Percentiles rank a stretch among this genome's conserved stretches.
These are phyloP conservation scores for Perodicticus potto DNA, from an alignment of 2,797 vertebrate genomes.

Conservation along the genomic window DNA sequence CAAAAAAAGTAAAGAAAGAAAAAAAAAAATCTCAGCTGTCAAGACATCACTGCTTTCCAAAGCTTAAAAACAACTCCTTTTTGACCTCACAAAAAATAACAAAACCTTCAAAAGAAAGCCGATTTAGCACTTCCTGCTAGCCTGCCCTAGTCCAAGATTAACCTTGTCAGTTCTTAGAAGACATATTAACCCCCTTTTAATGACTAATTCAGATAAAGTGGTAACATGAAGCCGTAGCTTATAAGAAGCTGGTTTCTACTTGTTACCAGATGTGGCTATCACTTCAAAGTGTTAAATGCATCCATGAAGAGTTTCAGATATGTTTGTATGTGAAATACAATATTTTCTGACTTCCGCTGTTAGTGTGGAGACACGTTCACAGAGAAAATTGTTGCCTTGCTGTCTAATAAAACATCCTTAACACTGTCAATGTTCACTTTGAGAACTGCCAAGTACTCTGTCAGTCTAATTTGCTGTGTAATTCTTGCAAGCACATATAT, in stretches of 20 bases:
- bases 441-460: slow-evolving; percentile 31
- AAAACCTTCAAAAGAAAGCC: slow-evolving; percentile 70
- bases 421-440: slow-evolving; percentile 24
- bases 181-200: slow-evolving; percentile 68
- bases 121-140: slow-evolving; percentile 70
- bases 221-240: slow-evolving; percentile 71
- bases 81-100: slow-evolving; percentile 65
- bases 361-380: slow-evolving; percentile 42
- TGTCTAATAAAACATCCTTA: slow-evolving; percentile 56
- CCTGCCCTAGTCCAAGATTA: slow-evolving; percentile 67
- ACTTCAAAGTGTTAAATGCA: slow-evolving; percentile 73
- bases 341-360: slow-evolving; percentile 44
- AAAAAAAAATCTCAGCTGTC: slow-evolving; percentile 15
- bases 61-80: slow-evolving; percentile 58
- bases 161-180: slow-evolving; percentile 71
- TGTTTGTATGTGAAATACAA: slow-evolving; percentile 72
- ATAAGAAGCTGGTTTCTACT: slow-evolving; percentile 68
- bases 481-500: slow-evolving; percentile 45
- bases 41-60: slow-evolving; percentile 61
- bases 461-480: slow-evolving; percentile 33
- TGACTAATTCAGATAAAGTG: slow-evolving; percentile 71
- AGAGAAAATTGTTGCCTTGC: slow-evolving; percentile 27
- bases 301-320: slow-evolving; percentile 57
- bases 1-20: neutral
- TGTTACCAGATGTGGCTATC: slow-evolving; percentile 75